Evolutionary conservation across 2,113 vertebrate species (phyloP).

Genomic region (Empidonax traillii): DNA sequence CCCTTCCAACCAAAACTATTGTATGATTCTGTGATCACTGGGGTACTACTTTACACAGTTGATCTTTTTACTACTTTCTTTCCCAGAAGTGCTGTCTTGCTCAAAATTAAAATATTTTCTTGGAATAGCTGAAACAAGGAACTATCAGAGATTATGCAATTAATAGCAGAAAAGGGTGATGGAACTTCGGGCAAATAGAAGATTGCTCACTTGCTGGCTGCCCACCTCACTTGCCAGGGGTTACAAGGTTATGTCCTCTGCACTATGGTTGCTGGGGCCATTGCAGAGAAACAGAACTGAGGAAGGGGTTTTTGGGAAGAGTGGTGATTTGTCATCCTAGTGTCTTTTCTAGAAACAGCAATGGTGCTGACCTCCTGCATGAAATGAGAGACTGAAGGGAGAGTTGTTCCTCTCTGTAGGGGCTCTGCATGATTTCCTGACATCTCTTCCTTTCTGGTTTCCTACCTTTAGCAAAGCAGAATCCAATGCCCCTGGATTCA

Average conservation of each 20-base stretch:
- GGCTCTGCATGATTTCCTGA: not conserved
- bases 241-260: not conserved
- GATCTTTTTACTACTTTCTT: not conserved
- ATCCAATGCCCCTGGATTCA: not conserved
- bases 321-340: fast-evolving
- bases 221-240: fast-evolving
- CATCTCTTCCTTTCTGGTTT: not conserved
- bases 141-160: not conserved
- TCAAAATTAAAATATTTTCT: not conserved
- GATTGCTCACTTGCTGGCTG: not conserved
- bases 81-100: not conserved
- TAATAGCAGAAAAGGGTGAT: not conserved
- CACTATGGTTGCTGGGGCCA: fast-evolving
- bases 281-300: not conserved
- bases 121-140: not conserved
- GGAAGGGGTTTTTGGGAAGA: not conserved
- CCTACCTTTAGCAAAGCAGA: not conserved
- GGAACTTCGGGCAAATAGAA: not conserved
- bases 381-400: not conserved
- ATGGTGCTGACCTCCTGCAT: not conserved
- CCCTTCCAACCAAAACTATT: not conserved
- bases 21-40: not conserved
- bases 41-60: not conserved
- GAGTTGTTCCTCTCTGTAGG: not conserved
- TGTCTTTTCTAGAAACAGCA: not conserved